A percentile compares a stretch with the other conserved stretches of the same genome.
Conservation (phyloP, 2,113 vertebrate species). For the Aspidoscelis tigris region DNA sequence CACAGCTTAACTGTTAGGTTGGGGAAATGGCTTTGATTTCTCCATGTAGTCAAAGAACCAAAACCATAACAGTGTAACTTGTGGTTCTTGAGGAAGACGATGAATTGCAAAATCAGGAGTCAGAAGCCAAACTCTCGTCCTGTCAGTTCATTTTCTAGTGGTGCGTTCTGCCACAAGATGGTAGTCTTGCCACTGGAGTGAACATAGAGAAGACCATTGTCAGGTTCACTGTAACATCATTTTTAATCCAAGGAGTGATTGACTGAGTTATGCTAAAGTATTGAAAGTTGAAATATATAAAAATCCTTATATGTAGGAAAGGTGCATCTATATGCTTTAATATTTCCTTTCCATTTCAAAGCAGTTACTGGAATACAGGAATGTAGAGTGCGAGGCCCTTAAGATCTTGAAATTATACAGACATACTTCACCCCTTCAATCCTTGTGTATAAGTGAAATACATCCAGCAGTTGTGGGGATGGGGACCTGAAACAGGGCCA, state of each 20-base stretch:
- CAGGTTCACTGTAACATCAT: background rate
- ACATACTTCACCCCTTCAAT: background rate
- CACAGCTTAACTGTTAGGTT: too few relatives aligned
- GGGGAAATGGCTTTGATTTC: too few relatives aligned
- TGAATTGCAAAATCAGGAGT: too few relatives aligned
- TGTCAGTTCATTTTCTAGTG: background rate
- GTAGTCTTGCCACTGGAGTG: slow-evolving; percentile 28
- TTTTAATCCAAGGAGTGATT: background rate
- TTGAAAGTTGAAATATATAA: background rate
- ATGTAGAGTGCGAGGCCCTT: background rate
- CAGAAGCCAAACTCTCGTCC: background rate
- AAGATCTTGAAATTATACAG: background rate
- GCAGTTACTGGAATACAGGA: background rate
- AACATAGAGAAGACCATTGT: background rate
- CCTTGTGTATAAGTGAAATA: background rate
- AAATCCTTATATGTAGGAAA: background rate
- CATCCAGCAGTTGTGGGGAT: too few relatives aligned
- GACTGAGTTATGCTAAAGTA: background rate
- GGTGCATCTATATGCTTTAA: background rate
- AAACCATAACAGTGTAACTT: too few relatives aligned
- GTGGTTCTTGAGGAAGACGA: too few relatives aligned
- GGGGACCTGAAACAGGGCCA: too few relatives aligned
- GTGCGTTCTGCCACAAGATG: slow-evolving; percentile 55
- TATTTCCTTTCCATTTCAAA: background rate
- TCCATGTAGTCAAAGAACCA: too few relatives aligned